Evolutionary conservation across 2,113 vertebrate genomes (phyloP), one percentile per base, ranked within the genome.

Genomic region (Etia nguti): DNA sequence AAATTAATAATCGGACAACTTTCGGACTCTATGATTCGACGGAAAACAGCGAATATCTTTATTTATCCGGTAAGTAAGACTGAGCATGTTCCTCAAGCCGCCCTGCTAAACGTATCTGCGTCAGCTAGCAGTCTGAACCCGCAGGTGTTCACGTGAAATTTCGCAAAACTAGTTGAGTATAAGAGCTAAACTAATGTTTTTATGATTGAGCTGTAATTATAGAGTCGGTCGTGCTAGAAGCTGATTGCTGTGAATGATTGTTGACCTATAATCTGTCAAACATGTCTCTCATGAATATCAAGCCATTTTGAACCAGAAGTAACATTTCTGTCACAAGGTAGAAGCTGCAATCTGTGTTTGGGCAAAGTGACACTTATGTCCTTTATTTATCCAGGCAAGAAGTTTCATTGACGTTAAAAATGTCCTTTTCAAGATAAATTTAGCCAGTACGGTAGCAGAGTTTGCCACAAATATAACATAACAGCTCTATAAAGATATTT

Each of bases 11-110:
- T 6, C 36, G 10, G 26, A 56, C 22, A 65, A 24, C 26, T 1
- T 20, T 24, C 1, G 79, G 89, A 90, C 87, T 90, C 86, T 89
- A 91, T 94, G 91, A 81, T 79, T 85, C 52, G 20, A 82, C 75
- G 8, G 9, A 16, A 81, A 88, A 81, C 77, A 6, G 2, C 16
- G 5, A 55, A 34, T 31, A 52, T 11, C 73, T 85, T 82, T 10
- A 60, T 20, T 36, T 6, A 2, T 75, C 52, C 48, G 38, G 92
- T 90, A 24, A 3, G 92, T 90, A 7, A 36, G 6, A 10, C 54
- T 85, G 6, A 22, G 3, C 12, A 6, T 9, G 38, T 65, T 9
- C 11, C 52, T 52, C 15, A 10, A 16, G 9, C 5, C 3, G 29
- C 8, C 29, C 9, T 9, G 85, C 86, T 87, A 57, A 81, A 79